Evolutionary conservation across 1,140 invertebrate genomes (phyloP), one percentile per base, ranked within the genome.

Genomic region (Globodera rostochiensis): DNA sequence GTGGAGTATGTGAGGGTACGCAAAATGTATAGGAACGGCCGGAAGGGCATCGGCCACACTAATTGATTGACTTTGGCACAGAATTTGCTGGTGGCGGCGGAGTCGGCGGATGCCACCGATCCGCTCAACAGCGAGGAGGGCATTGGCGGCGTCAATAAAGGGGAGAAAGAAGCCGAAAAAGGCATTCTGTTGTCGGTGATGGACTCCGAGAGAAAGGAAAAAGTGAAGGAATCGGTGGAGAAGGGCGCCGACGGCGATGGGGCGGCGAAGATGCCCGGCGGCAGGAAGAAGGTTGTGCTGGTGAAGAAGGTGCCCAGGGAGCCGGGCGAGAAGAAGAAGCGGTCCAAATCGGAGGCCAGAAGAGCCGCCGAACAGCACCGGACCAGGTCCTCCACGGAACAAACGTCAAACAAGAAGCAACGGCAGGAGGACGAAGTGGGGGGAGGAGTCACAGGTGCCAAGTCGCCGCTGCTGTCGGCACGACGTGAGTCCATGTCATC

Each of bases 1-100:
- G 84, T 89, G 47, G 69, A 84, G 64, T 87, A 88, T 77, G 87
- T 88, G 25, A 79, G 84, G 77, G 76, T 82, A 49, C 46, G 47
- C 53, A 84, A 70, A 86, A 88, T 77, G 84, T 86, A 21, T 79
- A 87, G 73, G 64, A 82, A 82, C 6, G 76, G 57, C 15, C 57
- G 15, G 11, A 60, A 60, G 15, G 57, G 57, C 13, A 13, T 15
- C 57, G 57, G 57, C 57, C 11, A 5, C 57, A 15, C 57, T 60
- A 53, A 53, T 13, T 53, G 0, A 53, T 53, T 60, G 57, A 60
- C 15, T 60, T 60, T 60, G 57, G 57, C 76, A 66, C 82, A 57
- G 84, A 84, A 74, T 66, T 64, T 78, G 76, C 49, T 78, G 49
- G n/a, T 64, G 66, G 76, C 70, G 11, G 36, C 53, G 45, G 64